phyloP scores from a whole-genome alignment of 2,888 invertebrate genomes.

The Amphiduros pacificus region DNA sequence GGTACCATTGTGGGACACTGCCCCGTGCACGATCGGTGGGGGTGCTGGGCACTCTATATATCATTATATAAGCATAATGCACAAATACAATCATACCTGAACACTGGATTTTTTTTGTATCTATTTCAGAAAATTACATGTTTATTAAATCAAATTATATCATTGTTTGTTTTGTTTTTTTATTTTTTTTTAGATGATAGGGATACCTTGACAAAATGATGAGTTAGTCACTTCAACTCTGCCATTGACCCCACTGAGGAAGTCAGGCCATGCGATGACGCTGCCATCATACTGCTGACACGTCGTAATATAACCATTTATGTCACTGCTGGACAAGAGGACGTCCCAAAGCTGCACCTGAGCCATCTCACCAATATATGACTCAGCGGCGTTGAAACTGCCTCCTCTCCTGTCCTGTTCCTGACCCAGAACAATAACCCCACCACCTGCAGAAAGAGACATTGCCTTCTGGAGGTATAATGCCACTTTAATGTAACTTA shows the following conservation, averaged over 20 bases:
- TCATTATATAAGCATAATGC: too few relatives aligned
- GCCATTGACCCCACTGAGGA: slow-evolving; percentile 65
- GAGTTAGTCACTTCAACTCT: slow-evolving; percentile 64
- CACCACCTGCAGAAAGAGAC: slow-evolving; percentile 56
- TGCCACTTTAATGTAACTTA: too few relatives aligned
- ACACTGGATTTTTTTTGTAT: too few relatives aligned
- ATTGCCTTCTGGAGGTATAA: too few relatives aligned
- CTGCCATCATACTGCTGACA: slow-evolving; percentile 64
- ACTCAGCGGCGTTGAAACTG: slow-evolving; percentile 69
- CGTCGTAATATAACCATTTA: slow-evolving; percentile 51
- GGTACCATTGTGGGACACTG: slow-evolving; percentile 33
- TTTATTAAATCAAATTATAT: too few relatives aligned
- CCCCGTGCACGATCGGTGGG: slow-evolving; percentile 34
- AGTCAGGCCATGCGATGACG: slow-evolving; percentile 68
- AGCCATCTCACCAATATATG: slow-evolving; percentile 69
- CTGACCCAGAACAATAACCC: slow-evolving; percentile 70
- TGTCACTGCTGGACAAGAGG: slow-evolving; percentile 60
- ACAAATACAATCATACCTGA: too few relatives aligned
- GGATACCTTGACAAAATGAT: slow-evolving; percentile 64
- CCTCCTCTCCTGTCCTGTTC: slow-evolving; percentile 71
- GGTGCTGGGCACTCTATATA: slow-evolving; percentile 64
- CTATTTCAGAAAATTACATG: too few relatives aligned
- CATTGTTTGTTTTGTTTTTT: too few relatives aligned
- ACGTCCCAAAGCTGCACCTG: slow-evolving; percentile 68
- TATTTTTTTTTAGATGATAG: too few relatives aligned